phyloP scores from a whole-genome alignment of 2,113 vertebrate genomes.

The Zapus hudsonius region DNA sequence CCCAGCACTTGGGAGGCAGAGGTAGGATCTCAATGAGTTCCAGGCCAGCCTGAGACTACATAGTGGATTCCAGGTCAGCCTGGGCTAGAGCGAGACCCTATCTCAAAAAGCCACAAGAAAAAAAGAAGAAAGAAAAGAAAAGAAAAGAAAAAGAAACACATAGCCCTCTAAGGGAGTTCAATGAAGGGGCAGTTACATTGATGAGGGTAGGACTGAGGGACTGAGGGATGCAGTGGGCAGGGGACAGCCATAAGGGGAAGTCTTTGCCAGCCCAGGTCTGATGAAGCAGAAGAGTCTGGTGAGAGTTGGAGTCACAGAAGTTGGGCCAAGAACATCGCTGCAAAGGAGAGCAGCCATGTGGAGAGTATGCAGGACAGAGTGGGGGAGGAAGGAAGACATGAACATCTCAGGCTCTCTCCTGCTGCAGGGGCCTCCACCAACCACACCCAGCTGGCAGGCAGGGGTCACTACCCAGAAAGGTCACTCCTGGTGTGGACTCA shows the following conservation, averaged over 20 bases:
- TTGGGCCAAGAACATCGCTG: background rate
- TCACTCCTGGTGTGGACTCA: background rate
- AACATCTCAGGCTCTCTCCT: background rate
- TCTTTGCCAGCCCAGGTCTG: background rate
- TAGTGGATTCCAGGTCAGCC: too few species aligned
- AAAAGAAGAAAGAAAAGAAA: too few species aligned
- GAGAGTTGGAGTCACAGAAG: background rate
- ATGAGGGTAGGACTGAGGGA: background rate
- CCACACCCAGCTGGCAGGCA: background rate
- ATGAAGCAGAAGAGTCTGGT: background rate
- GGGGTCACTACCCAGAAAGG: background rate
- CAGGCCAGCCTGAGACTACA: too few species aligned
- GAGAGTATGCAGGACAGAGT: fast-evolving
- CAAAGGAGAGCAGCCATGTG: background rate
- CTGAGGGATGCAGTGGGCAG: background rate
- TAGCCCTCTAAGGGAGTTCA: background rate
- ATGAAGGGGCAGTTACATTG: background rate
- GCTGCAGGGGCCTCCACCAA: background rate
- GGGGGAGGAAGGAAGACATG: background rate
- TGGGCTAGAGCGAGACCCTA: too few species aligned
- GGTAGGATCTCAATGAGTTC: too few species aligned
- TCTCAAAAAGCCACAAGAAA: too few species aligned
- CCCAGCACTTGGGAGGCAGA: too few species aligned
- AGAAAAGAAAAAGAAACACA: background rate
- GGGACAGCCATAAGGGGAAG: background rate